Evolutionary conservation across 2,797 vertebrate genomes (phyloP).

Genomic region (Pangasius mekongensis): DNA sequence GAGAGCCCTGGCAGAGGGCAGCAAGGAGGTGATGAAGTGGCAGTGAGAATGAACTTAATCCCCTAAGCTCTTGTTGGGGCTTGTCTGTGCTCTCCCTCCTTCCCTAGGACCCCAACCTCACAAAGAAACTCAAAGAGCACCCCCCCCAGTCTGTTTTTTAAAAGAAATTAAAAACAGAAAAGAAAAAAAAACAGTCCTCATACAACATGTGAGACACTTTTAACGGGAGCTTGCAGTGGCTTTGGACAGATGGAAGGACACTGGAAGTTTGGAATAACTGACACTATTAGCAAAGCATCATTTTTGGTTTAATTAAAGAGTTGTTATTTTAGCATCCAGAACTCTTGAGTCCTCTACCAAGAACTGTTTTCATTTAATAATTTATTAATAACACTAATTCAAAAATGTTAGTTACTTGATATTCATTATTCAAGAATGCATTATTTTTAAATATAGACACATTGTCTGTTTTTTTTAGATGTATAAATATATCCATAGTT

Average conservation of each 20-base stretch:
- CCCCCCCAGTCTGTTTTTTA: slow-evolving; percentile 22
- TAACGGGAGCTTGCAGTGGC: not conserved
- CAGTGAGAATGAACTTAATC: slow-evolving; percentile 78
- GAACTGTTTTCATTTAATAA: not conserved
- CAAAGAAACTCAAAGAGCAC: slow-evolving; percentile 55
- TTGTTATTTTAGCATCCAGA: too few species aligned
- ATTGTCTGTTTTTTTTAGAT: not conserved
- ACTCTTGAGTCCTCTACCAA: not conserved
- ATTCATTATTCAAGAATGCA: not conserved
- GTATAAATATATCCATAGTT: not conserved
- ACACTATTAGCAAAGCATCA: not conserved
- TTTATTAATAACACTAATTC: not conserved
- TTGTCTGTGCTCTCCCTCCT: slow-evolving; percentile 64
- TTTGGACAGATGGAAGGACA: not conserved
- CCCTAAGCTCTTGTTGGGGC: slow-evolving; percentile 72
- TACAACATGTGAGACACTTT: slow-evolving; percentile 28
- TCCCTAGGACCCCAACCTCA: slow-evolving; percentile 42
- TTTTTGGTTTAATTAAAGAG: not conserved
- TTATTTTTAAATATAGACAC: not conserved
- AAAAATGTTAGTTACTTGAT: not conserved
- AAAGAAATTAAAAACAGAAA: slow-evolving; percentile 15
- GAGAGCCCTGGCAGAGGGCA: slow-evolving; percentile 64
- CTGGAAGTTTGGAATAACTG: not conserved
- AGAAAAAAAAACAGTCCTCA: not conserved
- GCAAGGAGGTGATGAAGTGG: slow-evolving; percentile 68